Evolutionary conservation across 2,113 vertebrate genomes (phyloP).

Genomic region (Cryptomyrus ogoouensis): DNA sequence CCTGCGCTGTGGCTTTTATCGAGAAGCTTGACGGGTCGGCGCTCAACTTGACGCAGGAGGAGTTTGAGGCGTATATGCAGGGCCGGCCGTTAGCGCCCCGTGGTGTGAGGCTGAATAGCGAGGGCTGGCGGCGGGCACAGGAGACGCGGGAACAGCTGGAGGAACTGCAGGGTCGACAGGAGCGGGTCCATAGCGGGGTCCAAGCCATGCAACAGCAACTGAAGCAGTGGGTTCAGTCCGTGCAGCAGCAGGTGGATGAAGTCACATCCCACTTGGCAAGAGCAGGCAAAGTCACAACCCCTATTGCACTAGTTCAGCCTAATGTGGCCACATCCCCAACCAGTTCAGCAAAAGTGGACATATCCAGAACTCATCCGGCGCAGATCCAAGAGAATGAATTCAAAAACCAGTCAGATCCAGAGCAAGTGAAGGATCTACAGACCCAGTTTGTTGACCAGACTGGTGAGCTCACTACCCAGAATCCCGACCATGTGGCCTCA

Average conservation of each 20-base stretch:
- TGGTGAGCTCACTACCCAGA: conserved; percentile 2
- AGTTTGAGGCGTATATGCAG: conserved; percentile 64
- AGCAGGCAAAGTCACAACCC: conserved; percentile 8
- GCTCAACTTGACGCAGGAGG: conserved; percentile 60
- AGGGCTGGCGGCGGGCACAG: conserved; percentile 35
- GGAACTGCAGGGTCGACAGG: conserved; percentile 58
- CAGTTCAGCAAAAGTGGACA: conserved; percentile 18
- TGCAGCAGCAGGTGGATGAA: conserved; percentile 58
- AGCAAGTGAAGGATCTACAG: conserved; percentile 25
- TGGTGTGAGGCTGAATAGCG: not conserved
- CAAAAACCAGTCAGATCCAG: conserved; percentile 23
- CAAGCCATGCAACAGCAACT: conserved; percentile 51
- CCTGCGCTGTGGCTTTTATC: conserved; percentile 66
- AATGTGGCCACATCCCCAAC: conserved; percentile 28
- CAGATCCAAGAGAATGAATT: conserved; percentile 26
- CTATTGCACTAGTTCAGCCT: conserved; percentile 23
- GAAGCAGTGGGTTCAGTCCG: conserved; percentile 55
- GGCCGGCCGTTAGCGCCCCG: conserved; percentile 33
- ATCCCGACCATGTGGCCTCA: not conserved
- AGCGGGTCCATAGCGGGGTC: conserved; percentile 54
- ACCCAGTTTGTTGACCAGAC: not conserved
- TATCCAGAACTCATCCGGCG: conserved; percentile 24
- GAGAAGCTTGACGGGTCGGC: conserved; percentile 65
- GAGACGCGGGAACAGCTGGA: conserved; percentile 53
- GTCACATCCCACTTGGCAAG: conserved; percentile 41